phyloP scores from a whole-genome alignment of 2,797 vertebrate genomes.

The Eulemur albifrons region DNA sequence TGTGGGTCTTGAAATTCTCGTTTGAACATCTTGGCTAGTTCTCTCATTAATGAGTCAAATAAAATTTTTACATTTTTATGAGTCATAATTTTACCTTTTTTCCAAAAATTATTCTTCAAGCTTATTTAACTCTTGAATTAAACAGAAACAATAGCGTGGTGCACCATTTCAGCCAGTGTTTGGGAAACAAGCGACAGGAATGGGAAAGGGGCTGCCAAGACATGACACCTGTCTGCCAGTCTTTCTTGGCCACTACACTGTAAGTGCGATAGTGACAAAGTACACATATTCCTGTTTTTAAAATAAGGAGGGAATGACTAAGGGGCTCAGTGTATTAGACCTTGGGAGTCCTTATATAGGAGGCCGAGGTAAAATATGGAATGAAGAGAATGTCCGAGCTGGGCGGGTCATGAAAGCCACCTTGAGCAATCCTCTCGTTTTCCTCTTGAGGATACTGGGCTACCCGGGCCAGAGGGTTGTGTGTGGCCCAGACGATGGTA shows the following conservation, averaged over 20 bases:
- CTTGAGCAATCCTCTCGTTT: not conserved
- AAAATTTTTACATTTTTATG: conserved; percentile 21
- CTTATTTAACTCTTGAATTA: not conserved
- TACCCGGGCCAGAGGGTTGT: not conserved
- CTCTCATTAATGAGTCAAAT: conserved; percentile 4
- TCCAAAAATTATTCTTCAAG: not conserved
- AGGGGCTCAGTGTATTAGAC: not conserved
- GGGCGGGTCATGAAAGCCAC: not conserved
- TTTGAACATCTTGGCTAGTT: not conserved
- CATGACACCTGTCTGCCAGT: not conserved
- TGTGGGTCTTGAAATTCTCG: conserved; percentile 9
- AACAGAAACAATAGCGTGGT: not conserved
- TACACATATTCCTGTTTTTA: not conserved
- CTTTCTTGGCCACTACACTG: not conserved
- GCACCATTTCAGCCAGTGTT: not conserved
- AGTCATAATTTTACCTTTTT: not conserved
- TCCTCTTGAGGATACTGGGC: not conserved
- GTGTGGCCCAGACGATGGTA: rapidly evolving
- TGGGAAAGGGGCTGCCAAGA: not conserved
- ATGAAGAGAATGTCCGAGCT: not conserved
- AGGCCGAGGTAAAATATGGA: not conserved
- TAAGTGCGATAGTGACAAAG: not conserved
- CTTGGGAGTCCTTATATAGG: not conserved
- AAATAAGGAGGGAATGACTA: not conserved
- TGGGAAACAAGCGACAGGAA: not conserved